Conservation (phyloP, 2,113 vertebrate species). For the Pangasianodon gigas region DNA sequence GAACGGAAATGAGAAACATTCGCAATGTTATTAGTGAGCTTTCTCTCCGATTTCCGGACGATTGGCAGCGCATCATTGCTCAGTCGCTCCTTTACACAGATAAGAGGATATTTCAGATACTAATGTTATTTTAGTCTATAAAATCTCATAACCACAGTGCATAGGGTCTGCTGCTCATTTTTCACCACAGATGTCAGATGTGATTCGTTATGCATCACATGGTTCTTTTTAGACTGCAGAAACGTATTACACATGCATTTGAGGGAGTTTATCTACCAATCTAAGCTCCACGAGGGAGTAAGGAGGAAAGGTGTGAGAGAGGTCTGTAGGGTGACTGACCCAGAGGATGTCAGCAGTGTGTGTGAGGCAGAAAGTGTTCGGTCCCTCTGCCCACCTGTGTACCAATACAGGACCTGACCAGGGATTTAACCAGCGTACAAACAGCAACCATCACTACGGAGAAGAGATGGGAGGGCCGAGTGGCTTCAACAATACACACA, state of each 20-base stretch:
- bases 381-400: conserved; percentile 75
- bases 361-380: conserved; percentile 50
- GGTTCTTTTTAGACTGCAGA: background rate
- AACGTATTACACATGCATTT: background rate
- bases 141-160: background rate
- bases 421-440: conserved; percentile 51
- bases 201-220: background rate
- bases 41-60: background rate
- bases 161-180: background rate
- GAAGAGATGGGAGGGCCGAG: conserved; percentile 33
- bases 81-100: background rate
- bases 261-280: background rate
- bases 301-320: background rate
- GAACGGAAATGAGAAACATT: conserved; percentile 11
- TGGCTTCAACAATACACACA: conserved; percentile 36
- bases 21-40: conserved; percentile 9
- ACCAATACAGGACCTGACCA: conserved; percentile 70
- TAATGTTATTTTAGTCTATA: conserved; percentile 6
- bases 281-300: background rate
- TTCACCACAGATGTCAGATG: background rate
- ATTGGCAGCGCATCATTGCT: background rate
- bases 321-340: conserved; percentile 39
- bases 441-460: conserved; percentile 55
- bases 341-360: conserved; percentile 38
- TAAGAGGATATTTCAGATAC: background rate